Conservation (phyloP, 2,888 invertebrate genomes). For the Tridacna crocea region DNA sequence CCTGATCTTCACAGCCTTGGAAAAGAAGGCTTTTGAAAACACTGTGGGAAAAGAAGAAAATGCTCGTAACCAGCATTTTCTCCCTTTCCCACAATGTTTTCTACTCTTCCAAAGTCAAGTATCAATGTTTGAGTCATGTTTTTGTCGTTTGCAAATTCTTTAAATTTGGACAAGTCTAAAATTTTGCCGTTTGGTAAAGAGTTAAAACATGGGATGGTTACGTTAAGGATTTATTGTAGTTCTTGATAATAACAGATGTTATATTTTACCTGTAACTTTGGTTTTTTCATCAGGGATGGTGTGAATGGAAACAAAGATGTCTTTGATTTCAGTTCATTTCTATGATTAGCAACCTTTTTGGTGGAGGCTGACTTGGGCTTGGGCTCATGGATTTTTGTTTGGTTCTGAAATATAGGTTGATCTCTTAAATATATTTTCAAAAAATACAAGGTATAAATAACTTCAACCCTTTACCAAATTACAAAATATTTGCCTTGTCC, state of each 20-base stretch:
- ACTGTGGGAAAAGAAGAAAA: background rate
- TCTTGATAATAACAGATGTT: background rate
- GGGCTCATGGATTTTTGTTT: background rate
- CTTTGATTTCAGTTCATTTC: slow-evolving; percentile 58
- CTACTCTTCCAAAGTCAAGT: too few species aligned
- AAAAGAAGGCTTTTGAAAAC: too few species aligned
- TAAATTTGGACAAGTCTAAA: too few species aligned
- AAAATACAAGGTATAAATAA: too few species aligned
- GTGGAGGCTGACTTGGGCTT: slow-evolving; percentile 14
- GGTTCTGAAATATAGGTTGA: background rate
- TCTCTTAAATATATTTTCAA: too few species aligned
- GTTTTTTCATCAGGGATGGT: slow-evolving; percentile 45
- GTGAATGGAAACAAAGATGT: slow-evolving; percentile 50
- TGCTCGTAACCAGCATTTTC: background rate
- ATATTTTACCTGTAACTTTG: slow-evolving; percentile 33
- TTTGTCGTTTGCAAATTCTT: too few species aligned
- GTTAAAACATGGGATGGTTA: too few species aligned
- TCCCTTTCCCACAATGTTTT: background rate
- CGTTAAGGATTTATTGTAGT: too few species aligned
- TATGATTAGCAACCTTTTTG: slow-evolving; percentile 49
- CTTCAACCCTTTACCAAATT: too few species aligned
- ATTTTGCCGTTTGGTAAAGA: too few species aligned
- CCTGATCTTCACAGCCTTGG: background rate
- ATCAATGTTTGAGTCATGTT: too few species aligned
- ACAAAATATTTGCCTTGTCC: too few species aligned